Evolutionary conservation across 2,888 invertebrate species (phyloP).

Genomic region (Agrotis ipsilon): DNA sequence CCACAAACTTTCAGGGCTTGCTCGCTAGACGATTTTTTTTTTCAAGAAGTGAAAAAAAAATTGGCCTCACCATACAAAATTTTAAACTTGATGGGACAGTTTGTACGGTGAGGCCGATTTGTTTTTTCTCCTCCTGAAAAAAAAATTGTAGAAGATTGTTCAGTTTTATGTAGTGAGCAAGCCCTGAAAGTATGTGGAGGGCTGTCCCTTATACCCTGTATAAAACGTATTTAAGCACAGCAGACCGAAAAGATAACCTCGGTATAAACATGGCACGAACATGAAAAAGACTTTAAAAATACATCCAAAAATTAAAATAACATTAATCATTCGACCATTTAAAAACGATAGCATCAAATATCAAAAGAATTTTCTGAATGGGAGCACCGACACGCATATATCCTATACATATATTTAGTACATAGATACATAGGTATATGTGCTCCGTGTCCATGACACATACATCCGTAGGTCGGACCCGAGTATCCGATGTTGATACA

Average conservation of each 20-base stretch:
- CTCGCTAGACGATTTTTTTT: too few relatives aligned
- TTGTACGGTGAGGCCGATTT: too few relatives aligned
- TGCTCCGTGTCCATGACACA: conserved; percentile 47
- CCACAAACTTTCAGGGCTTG: too few relatives aligned
- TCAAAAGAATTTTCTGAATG: conserved; percentile 52
- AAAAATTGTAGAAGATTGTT: too few relatives aligned
- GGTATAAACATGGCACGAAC: background rate
- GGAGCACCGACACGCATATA: conserved; percentile 22
- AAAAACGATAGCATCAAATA: conserved; percentile 32
- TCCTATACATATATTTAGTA: conserved; percentile 20
- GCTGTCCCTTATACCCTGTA: too few relatives aligned
- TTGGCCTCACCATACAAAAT: too few relatives aligned
- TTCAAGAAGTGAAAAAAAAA: too few relatives aligned
- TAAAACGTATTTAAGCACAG: background rate
- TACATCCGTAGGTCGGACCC: conserved; percentile 55
- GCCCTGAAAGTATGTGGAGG: too few relatives aligned
- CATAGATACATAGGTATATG: conserved; percentile 22
- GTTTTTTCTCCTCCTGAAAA: too few relatives aligned
- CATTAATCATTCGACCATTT: conserved; percentile 47
- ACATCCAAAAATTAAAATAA: conserved; percentile 28
- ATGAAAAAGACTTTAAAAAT: conserved; percentile 20
- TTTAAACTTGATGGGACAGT: too few relatives aligned
- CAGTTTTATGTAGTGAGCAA: too few relatives aligned
- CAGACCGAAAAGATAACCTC: conserved; percentile 21
- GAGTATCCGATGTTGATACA: conserved; percentile 57